Conservation (phyloP, 1,140 invertebrate species). For the Aphidius gifuensis region DNA sequence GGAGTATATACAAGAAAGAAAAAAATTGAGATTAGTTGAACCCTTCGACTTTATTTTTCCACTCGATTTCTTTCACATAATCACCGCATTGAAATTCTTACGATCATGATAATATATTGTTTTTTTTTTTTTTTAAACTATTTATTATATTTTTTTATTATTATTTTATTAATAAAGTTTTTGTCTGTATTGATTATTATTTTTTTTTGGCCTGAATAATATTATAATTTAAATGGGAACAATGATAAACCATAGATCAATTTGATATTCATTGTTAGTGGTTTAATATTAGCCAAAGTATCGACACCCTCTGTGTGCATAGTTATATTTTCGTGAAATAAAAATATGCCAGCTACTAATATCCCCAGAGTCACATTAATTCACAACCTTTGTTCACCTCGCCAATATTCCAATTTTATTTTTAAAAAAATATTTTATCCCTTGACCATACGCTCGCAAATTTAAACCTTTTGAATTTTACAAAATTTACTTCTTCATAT, state of each 20-base stretch:
- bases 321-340: background rate
- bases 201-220: too few species aligned
- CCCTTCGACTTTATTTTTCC: background rate
- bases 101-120: too few species aligned
- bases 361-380: conserved; percentile 38
- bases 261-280: conserved; percentile 13
- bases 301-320: background rate
- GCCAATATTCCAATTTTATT: conserved; percentile 15
- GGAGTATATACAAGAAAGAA: background rate
- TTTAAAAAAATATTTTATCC: background rate
- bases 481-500: too few species aligned
- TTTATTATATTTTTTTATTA: too few species aligned
- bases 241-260: background rate
- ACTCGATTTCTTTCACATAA: background rate
- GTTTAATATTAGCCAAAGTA: conserved; percentile 13
- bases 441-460: background rate
- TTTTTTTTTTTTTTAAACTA: too few species aligned
- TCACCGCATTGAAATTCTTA: background rate
- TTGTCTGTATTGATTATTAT: too few species aligned
- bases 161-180: too few species aligned
- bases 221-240: too few species aligned
- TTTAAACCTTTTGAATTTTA: too few species aligned
- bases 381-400: conserved; percentile 26
- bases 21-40: background rate
- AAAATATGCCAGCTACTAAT: conserved; percentile 30